These are phyloP conservation scores for western clawed frog (Xenopus tropicalis) DNA, from an alignment of 2,113 vertebrate genomes.

Conservation along the genomic window DNA sequence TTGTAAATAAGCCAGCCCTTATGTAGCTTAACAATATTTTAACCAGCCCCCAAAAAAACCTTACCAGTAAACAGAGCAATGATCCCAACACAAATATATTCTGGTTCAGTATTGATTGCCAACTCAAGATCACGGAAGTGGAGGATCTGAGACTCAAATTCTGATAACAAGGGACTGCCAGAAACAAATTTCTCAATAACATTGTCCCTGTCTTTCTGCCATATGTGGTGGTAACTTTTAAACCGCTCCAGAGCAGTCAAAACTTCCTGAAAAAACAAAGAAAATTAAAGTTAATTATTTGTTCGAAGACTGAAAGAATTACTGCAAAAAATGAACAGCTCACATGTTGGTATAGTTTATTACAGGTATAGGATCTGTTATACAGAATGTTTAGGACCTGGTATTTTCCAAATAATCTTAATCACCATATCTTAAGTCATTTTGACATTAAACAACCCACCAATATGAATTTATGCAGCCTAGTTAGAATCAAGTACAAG, in stretches of 20 bases:
- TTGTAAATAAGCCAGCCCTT: too few relatives aligned
- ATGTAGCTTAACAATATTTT: too few relatives aligned
- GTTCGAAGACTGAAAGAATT: background rate
- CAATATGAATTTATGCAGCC: too few relatives aligned
- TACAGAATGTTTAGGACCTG: too few relatives aligned
- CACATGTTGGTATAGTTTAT: background rate
- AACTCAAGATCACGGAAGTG: constrained; percentile 78
- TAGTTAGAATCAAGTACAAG: too few relatives aligned
- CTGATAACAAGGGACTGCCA: constrained; percentile 74
- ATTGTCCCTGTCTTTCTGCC: constrained; percentile 83
- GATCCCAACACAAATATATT: constrained; percentile 80
- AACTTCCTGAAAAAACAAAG: constrained; percentile 71
- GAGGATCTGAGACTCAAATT: constrained; percentile 88
- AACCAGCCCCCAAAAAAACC: background rate
- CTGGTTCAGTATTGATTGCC: constrained; percentile 81
- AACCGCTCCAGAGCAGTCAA: constrained; percentile 73
- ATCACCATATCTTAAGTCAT: too few relatives aligned
- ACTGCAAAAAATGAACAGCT: background rate
- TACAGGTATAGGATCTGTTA: too few relatives aligned
- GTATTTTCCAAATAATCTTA: too few relatives aligned
- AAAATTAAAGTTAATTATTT: constrained; percentile 12
- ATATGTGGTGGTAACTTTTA: constrained; percentile 81
- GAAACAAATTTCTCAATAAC: constrained; percentile 68
- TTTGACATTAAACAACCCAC: too few relatives aligned
- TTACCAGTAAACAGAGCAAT: constrained; percentile 86